Percentiles rank a stretch among this genome's conserved stretches.
These are phyloP conservation scores for Choloepus didactylus DNA, from an alignment of 2,797 vertebrate genomes.

Conservation along the genomic window DNA sequence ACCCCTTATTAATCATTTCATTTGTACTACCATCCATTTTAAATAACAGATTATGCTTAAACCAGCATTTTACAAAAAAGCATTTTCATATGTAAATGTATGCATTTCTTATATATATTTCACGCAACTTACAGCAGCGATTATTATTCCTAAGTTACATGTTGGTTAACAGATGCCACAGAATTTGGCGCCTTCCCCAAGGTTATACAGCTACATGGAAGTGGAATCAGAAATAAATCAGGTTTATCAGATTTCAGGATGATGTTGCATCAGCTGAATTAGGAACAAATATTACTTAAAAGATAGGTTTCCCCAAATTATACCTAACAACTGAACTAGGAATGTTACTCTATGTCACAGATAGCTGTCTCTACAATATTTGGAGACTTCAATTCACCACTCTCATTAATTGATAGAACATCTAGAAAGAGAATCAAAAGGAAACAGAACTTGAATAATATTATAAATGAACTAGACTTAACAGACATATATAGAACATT, in stretches of 20 bases:
- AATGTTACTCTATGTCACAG: background rate
- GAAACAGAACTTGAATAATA: no score
- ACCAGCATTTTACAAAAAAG: background rate
- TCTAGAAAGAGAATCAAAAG: no score
- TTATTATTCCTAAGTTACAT: background rate
- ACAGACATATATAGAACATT: no score
- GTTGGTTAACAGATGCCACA: background rate
- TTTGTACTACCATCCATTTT: background rate
- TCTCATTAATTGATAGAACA: no score
- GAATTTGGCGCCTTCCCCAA: background rate
- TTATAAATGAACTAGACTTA: no score
- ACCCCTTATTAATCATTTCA: background rate
- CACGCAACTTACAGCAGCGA: background rate
- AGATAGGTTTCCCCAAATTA: background rate
- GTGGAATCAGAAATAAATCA: background rate
- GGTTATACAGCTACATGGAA: background rate
- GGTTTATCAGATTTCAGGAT: background rate
- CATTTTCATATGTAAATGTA: background rate
- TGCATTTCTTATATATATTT: background rate
- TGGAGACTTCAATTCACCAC: no score
- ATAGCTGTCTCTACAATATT: background rate
- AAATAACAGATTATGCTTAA: background rate
- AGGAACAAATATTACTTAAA: background rate
- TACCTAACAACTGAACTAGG: background rate
- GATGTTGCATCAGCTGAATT: conserved; percentile 1